These are phyloP conservation scores for Drosophila watanabei DNA, from an alignment of 1,140 invertebrate species.

Conservation along the genomic window DNA sequence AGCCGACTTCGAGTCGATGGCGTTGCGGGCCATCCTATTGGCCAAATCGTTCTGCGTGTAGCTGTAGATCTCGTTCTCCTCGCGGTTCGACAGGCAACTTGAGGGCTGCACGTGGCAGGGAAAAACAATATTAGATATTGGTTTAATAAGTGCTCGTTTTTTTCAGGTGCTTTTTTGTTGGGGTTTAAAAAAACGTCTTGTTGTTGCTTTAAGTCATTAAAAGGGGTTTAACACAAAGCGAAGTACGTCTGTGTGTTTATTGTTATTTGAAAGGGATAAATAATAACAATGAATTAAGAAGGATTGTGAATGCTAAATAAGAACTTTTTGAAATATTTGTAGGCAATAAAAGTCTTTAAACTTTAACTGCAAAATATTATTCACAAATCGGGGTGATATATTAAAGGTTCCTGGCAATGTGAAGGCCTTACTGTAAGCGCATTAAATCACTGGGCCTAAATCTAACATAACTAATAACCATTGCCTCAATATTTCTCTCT, in stretches of 20 bases:
- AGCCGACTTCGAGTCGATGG: conserved; percentile 84
- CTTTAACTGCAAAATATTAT: not conserved
- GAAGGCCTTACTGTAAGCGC: too few relatives aligned
- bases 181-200: not conserved
- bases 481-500: not conserved
- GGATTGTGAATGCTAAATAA: too few relatives aligned
- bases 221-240: not conserved
- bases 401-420: not conserved
- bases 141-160: not conserved
- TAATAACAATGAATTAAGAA: not conserved
- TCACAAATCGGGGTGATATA: not conserved
- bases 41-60: conserved; percentile 87
- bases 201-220: not conserved
- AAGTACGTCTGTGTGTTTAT: not conserved
- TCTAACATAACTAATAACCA: not conserved
- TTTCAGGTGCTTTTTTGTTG: not conserved
- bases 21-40: conserved; percentile 82
- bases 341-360: not conserved
- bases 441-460: not conserved
- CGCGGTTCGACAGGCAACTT: conserved; percentile 95
- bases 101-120: conserved; percentile 89
- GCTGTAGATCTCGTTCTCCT: conserved; percentile 96
- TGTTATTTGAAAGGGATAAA: not conserved
- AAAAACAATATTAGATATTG: conserved; percentile 12
- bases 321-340: not conserved